A percentile compares a stretch with the other conserved stretches of the same genome.
Conservation (phyloP, 2,888 invertebrate species). For the Dastarcus helophoroides region DNA sequence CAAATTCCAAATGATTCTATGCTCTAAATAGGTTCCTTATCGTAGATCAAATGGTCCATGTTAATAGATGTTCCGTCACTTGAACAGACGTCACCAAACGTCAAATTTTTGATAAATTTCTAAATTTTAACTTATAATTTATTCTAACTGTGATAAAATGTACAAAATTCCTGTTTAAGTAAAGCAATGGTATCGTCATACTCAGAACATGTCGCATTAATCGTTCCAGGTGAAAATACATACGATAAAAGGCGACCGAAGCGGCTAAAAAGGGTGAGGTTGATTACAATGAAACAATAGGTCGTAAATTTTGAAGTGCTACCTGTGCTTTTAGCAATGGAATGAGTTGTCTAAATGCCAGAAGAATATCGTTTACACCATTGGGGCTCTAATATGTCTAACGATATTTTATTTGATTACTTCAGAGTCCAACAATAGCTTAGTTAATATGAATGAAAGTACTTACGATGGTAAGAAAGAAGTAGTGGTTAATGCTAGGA, state of each 20-base stretch:
- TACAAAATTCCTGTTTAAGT: too few relatives aligned
- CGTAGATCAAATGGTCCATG: too few relatives aligned
- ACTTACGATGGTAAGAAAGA: not conserved
- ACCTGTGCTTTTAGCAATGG: constrained; percentile 59
- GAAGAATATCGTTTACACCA: constrained; percentile 60
- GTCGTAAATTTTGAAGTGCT: constrained; percentile 6
- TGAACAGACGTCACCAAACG: too few relatives aligned
- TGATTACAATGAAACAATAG: not conserved
- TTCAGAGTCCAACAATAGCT: too few relatives aligned
- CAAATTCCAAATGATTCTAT: too few relatives aligned
- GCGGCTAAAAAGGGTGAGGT: constrained; percentile 24
- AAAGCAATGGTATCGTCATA: constrained; percentile 9
- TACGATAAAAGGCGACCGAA: constrained; percentile 19
- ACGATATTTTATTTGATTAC: constrained; percentile 51
- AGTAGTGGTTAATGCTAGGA: not conserved
- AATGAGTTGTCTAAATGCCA: constrained; percentile 76
- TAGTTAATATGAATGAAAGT: not conserved
- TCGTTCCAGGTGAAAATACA: constrained; percentile 10
- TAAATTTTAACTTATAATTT: too few relatives aligned
- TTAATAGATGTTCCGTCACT: too few relatives aligned
- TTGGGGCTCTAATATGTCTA: constrained; percentile 44
- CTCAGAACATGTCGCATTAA: constrained; percentile 11
- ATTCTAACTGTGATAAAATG: too few relatives aligned
- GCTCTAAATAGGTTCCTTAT: too few relatives aligned
- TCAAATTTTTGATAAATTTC: too few relatives aligned